These are phyloP conservation scores for Malurus leucopterus DNA, from an alignment of 2,797 vertebrate genomes.

Conservation along the genomic window DNA sequence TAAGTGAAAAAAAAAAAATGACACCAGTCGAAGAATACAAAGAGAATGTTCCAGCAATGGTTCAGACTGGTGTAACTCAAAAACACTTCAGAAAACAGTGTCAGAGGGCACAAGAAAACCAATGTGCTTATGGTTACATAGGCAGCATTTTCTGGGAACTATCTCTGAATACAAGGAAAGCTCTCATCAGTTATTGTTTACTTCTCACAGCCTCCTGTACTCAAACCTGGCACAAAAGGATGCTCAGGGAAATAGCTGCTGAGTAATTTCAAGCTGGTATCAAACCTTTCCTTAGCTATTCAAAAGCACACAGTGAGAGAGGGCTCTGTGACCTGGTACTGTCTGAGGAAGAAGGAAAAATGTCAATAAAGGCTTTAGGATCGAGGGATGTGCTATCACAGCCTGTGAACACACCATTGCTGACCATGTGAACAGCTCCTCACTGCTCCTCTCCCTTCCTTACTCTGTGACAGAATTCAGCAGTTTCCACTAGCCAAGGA, in stretches of 20 bases:
- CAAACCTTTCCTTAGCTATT: background rate
- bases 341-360: background rate
- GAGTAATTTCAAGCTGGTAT: background rate
- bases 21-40: background rate
- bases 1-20: background rate
- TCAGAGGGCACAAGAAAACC: background rate
- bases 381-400: background rate
- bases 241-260: background rate
- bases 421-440: background rate
- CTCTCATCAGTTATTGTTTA: background rate
- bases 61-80: background rate
- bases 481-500: background rate
- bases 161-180: background rate
- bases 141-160: background rate
- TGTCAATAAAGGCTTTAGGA: background rate
- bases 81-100: background rate
- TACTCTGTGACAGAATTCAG: background rate
- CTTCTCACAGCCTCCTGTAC: background rate
- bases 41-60: background rate
- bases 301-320: background rate
- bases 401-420: background rate
- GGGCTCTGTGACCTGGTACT: background rate
- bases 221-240: background rate
- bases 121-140: background rate
- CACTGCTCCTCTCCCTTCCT: background rate